Percentiles rank a stretch among this genome's conserved stretches.
These are phyloP conservation scores for Chalcis sispes DNA, from an alignment of 2,888 invertebrate species.

Conservation along the genomic window DNA sequence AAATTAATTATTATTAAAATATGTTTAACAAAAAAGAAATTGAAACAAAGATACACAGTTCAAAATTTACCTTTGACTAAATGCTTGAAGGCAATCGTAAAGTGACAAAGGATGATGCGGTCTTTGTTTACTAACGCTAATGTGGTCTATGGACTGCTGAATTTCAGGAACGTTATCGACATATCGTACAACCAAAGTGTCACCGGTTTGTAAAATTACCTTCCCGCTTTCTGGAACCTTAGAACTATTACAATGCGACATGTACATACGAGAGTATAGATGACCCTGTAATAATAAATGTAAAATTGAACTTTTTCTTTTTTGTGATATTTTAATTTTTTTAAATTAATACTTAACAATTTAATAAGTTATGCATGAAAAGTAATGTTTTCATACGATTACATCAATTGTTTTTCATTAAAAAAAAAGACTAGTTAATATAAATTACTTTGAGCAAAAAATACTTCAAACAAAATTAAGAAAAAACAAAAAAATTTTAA, in stretches of 20 bases:
- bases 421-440: too few relatives aligned
- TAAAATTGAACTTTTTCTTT: too few relatives aligned
- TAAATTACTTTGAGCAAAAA: background rate
- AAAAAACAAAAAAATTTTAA: background rate
- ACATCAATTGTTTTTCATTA: too few relatives aligned
- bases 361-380: too few relatives aligned
- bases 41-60: background rate
- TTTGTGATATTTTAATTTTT: too few relatives aligned
- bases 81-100: conserved; percentile 81
- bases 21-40: background rate
- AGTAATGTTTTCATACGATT: too few relatives aligned
- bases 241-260: conserved; percentile 79
- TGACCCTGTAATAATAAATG: conserved; percentile 75
- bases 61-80: conserved; percentile 78
- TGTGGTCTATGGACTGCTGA: conserved; percentile 75
- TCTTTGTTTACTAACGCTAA: conserved; percentile 76
- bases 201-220: conserved; percentile 78
- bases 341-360: too few relatives aligned
- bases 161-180: conserved; percentile 73
- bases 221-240: conserved; percentile 75
- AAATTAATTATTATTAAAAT: background rate
- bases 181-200: conserved; percentile 78
- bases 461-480: background rate
- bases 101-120: conserved; percentile 78
- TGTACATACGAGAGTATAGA: conserved; percentile 79